A percentile compares a stretch with the other conserved stretches of the same genome.
phyloP scores from a whole-genome alignment of 2,113 vertebrate species.

The Microtus oregoni region DNA sequence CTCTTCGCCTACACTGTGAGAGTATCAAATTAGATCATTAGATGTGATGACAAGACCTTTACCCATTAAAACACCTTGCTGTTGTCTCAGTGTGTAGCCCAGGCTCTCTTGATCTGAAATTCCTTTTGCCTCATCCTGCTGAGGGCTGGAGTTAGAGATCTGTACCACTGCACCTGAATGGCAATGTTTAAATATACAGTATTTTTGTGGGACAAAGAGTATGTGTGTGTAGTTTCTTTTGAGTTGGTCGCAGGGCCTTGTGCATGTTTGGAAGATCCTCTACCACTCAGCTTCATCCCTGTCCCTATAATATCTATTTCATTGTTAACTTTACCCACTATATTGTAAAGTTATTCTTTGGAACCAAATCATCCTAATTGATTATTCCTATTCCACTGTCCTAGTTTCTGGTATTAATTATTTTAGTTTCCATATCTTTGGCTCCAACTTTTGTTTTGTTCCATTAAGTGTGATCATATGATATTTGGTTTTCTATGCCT shows the following conservation, averaged over 20 bases:
- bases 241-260: background rate
- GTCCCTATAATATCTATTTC: background rate
- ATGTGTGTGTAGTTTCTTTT: background rate
- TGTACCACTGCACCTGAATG: background rate
- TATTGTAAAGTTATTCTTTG: background rate
- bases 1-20: background rate
- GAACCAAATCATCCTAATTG: background rate
- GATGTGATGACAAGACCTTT: background rate
- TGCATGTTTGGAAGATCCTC: background rate
- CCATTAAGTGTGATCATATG: background rate
- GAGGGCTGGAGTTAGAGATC: no score
- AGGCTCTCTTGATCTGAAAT: background rate
- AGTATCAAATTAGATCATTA: background rate
- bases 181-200: background rate
- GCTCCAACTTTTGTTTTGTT: background rate
- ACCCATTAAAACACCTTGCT: background rate
- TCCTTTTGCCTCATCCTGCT: background rate
- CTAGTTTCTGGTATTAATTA: background rate
- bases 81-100: background rate
- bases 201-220: background rate
- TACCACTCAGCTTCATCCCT: background rate
- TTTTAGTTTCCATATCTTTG: slow-evolving; percentile 1
- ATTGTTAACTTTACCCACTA: background rate
- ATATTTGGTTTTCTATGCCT: background rate
- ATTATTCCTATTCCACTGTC: background rate